Evolutionary conservation across 92 coral and sea anemone species (phyloP).

Genomic region (Bergia sp.): DNA sequence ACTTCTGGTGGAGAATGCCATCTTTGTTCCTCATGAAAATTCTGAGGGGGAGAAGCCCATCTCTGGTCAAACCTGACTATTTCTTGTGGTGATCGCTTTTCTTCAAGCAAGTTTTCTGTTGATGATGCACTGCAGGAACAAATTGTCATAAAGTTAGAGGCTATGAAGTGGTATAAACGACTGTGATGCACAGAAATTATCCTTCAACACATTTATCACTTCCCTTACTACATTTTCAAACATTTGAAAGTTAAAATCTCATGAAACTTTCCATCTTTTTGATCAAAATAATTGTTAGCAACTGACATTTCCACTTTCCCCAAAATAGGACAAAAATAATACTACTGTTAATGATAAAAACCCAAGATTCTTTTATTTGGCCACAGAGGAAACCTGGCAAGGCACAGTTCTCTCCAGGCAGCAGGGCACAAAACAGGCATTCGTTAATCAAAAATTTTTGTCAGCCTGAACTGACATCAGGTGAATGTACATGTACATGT

Average conservation of each 20-base stretch:
- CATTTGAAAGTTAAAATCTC: not conserved
- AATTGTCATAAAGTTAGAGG: not conserved
- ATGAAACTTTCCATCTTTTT: not conserved
- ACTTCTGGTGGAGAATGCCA: conserved; percentile 10
- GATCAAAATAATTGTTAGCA: no score
- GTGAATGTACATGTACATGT: no score
- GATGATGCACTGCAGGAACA: conserved; percentile 24
- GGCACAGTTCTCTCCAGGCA: no score
- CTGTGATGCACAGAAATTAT: not conserved
- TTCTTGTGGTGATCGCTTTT: conserved; percentile 16
- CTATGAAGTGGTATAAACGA: not conserved
- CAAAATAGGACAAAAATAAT: not conserved
- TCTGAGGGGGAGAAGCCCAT: not conserved
- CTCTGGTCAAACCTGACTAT: not conserved
- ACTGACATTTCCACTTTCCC: not conserved
- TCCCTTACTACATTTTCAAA: not conserved
- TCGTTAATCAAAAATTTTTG: no score
- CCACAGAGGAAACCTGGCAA: no score
- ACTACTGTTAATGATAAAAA: not conserved
- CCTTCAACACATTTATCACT: not conserved
- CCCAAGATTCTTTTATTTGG: conserved; percentile 35
- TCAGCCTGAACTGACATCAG: no score
- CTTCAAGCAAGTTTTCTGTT: conserved; percentile 18
- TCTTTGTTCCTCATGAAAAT: not conserved
- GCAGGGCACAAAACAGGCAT: no score